A percentile compares a stretch with the other conserved stretches of the same genome.
phyloP scores from a whole-genome alignment of 1,140 invertebrate genomes.

The Hylyphantes graminicola region DNA sequence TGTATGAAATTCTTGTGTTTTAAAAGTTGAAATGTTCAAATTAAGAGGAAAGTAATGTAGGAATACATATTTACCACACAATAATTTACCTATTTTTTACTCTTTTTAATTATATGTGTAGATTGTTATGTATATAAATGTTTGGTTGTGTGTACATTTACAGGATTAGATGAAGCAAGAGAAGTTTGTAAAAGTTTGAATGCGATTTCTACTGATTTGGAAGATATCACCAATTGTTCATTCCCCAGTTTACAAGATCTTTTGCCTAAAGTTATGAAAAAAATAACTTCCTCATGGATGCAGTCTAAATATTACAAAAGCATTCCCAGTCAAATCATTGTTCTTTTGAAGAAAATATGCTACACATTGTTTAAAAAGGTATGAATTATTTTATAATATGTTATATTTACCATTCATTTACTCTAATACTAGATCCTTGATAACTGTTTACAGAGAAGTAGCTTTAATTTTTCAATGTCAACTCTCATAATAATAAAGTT shows the following conservation, averaged over 20 bases:
- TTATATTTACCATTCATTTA: background rate
- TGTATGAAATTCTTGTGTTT: too few species aligned
- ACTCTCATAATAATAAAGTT: too few species aligned
- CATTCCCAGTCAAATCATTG: conserved; percentile 38
- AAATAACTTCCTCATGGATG: conserved; percentile 33
- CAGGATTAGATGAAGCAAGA: conserved; percentile 47
- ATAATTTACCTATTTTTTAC: too few species aligned
- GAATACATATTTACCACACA: too few species aligned
- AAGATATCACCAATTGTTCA: conserved; percentile 5
- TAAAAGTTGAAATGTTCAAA: too few species aligned
- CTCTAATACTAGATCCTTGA: too few species aligned
- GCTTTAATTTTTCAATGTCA: too few species aligned
- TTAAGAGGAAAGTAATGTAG: too few species aligned
- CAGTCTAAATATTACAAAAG: conserved; percentile 49
- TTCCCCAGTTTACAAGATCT: conserved; percentile 10
- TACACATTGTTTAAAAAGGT: conserved; percentile 37
- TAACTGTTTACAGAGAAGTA: too few species aligned
- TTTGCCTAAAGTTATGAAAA: conserved; percentile 22
- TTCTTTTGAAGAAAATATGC: conserved; percentile 39
- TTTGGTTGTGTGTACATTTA: too few species aligned
- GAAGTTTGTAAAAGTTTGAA: conserved; percentile 35
- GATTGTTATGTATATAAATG: too few species aligned
- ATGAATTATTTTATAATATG: background rate
- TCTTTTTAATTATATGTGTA: too few species aligned
- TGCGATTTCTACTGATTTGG: background rate